Evolutionary conservation across 2,888 invertebrate species (phyloP).

Genomic region (Steinernema carpocapsae): DNA sequence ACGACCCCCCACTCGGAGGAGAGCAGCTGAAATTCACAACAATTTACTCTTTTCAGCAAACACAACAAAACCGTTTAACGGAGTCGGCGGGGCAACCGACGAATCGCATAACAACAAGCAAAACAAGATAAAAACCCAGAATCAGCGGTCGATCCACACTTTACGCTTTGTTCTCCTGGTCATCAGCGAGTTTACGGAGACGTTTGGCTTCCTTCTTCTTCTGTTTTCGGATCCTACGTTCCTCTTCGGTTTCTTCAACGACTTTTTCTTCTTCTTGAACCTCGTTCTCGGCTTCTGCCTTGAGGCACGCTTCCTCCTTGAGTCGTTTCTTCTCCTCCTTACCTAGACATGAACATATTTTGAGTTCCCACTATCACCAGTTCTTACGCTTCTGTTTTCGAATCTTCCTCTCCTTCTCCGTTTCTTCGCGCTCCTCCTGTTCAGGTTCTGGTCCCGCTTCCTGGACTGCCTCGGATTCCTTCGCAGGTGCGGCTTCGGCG

Average conservation of each 20-base stretch:
- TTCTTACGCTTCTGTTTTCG: conserved; percentile 21
- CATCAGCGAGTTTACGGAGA: conserved; percentile 12
- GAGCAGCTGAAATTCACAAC: conserved; percentile 6
- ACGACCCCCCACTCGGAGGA: neutral
- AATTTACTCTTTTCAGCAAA: conserved; percentile 19
- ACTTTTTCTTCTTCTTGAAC: conserved; percentile 29
- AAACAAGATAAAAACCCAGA: neutral
- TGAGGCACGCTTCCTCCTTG: conserved; percentile 3
- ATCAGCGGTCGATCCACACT: neutral
- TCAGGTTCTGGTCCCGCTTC: neutral
- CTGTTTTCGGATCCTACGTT: conserved; percentile 3
- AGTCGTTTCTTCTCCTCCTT: conserved; percentile 21
- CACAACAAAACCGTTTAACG: neutral
- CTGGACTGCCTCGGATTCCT: neutral
- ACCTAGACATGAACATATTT: too few relatives aligned
- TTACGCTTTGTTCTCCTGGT: conserved; percentile 16
- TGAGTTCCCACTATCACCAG: too few relatives aligned
- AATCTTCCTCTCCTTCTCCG: conserved; percentile 14
- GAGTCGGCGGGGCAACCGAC: neutral
- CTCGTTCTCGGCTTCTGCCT: conserved; percentile 4
- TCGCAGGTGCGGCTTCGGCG: neutral
- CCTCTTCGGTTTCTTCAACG: conserved; percentile 26
- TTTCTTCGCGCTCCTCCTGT: conserved; percentile 2
- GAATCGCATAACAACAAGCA: conserved; percentile 5
- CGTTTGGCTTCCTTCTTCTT: conserved; percentile 11